A percentile compares a stretch with the other conserved stretches of the same genome.
phyloP scores from a whole-genome alignment of 2,888 invertebrate species.

The Xestia xanthographa region DNA sequence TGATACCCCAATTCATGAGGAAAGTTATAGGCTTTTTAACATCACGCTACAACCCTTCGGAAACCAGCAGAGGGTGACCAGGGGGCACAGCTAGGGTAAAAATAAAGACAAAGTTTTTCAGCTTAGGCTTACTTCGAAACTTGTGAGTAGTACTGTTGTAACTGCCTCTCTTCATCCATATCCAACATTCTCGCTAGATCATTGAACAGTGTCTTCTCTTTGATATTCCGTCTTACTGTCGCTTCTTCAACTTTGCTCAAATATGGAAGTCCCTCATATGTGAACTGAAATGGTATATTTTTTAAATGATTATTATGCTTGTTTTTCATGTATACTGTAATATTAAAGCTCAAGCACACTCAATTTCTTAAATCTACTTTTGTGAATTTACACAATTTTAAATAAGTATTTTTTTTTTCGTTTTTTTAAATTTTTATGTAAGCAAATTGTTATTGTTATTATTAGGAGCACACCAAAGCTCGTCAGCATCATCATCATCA shows the following conservation, averaged over 20 bases:
- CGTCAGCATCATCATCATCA: too few relatives aligned
- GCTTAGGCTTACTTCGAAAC: constrained; percentile 79
- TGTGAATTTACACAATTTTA: not conserved
- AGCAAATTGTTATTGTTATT: not conserved
- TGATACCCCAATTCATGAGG: not conserved
- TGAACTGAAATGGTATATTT: constrained; percentile 89
- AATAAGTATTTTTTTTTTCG: not conserved
- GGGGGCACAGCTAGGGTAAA: not conserved
- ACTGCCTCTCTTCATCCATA: constrained; percentile 77
- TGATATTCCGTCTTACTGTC: constrained; percentile 78
- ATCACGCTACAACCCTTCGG: not conserved
- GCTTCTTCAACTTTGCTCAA: constrained; percentile 90
- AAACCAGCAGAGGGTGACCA: not conserved
- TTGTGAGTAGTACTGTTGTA: constrained; percentile 82
- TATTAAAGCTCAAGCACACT: not conserved
- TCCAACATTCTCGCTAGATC: constrained; percentile 73
- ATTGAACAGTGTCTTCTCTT: constrained; percentile 75
- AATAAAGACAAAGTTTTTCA: not conserved
- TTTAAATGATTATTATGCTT: not conserved
- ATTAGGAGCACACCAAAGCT: not conserved
- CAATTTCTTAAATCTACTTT: not conserved
- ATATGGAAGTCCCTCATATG: constrained; percentile 92
- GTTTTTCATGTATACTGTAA: not conserved
- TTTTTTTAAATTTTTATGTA: not conserved
- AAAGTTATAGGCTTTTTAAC: not conserved